Evolutionary conservation across 2,888 invertebrate genomes (phyloP).

Genomic region (Drosophila fulvimacula): DNA sequence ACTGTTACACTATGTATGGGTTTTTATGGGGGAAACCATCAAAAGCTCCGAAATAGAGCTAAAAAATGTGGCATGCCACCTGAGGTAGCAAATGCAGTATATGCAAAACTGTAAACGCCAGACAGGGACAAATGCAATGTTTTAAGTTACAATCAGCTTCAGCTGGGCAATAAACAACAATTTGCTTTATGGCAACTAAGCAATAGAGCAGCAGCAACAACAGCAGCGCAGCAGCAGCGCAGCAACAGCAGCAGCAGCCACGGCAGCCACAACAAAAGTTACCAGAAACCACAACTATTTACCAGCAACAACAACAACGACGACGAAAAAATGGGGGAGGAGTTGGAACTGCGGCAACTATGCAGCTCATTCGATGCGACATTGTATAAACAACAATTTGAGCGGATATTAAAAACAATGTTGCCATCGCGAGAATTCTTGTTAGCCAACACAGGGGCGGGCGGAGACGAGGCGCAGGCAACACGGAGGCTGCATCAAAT

Average conservation of each 20-base stretch:
- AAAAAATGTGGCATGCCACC: constrained; percentile 21
- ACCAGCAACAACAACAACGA: constrained; percentile 18
- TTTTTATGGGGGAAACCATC: background rate
- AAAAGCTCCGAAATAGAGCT: background rate
- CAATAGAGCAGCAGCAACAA: constrained; percentile 41
- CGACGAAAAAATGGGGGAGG: background rate
- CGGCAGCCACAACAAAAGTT: constrained; percentile 33
- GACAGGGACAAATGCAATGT: constrained; percentile 39
- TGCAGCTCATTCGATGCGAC: constrained; percentile 65
- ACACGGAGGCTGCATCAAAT: constrained; percentile 56
- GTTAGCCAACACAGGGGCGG: constrained; percentile 37
- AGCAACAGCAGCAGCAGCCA: constrained; percentile 9
- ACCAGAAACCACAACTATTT: constrained; percentile 49
- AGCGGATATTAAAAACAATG: constrained; percentile 81
- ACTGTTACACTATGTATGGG: background rate
- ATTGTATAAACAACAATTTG: constrained; percentile 78
- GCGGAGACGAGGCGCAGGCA: background rate
- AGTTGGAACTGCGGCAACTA: constrained; percentile 37
- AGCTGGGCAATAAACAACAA: constrained; percentile 69
- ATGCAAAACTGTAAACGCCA: constrained; percentile 39
- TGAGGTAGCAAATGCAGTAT: constrained; percentile 17
- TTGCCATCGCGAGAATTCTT: constrained; percentile 55
- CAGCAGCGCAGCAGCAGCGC: constrained; percentile 28
- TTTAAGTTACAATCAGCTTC: constrained; percentile 39
- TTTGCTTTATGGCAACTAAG: constrained; percentile 71